Conservation (phyloP, 2,113 vertebrate species). For the Microcebus lehilahytsara region DNA sequence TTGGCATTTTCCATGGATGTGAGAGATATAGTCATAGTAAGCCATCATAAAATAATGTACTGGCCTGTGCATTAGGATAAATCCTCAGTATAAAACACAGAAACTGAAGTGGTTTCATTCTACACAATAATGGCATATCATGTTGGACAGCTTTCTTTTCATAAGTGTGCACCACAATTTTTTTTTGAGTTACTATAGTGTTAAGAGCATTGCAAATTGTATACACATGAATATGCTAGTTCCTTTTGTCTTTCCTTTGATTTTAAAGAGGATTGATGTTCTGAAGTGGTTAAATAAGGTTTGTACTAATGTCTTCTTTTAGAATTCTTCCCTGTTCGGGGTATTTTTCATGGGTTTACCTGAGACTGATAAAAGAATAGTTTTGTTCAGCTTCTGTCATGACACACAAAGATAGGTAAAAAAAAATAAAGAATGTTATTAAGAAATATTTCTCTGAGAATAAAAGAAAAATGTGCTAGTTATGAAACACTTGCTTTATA, state of each 20-base stretch:
- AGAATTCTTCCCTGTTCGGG: background rate
- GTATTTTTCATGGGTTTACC: background rate
- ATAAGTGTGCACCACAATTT: background rate
- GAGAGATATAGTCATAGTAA: background rate
- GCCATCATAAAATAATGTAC: background rate
- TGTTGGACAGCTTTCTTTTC: background rate
- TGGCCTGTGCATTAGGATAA: background rate
- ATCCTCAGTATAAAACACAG: background rate
- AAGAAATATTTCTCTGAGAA: background rate
- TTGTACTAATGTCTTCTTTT: background rate
- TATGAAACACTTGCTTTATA: background rate
- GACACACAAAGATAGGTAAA: background rate
- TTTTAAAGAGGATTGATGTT: conserved; percentile 3
- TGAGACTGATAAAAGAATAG: background rate
- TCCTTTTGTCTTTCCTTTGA: background rate
- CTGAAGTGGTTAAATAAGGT: background rate
- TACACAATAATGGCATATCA: background rate
- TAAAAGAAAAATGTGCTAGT: background rate
- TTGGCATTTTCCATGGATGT: background rate
- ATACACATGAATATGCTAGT: background rate
- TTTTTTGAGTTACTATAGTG: background rate
- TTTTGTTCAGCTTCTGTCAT: background rate
- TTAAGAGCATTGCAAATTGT: background rate
- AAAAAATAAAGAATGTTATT: background rate
- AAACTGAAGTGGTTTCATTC: background rate